A percentile compares a stretch with the other conserved stretches of the same genome.
Conservation (phyloP, 2,888 invertebrate genomes). For the Acronicta aceris region DNA sequence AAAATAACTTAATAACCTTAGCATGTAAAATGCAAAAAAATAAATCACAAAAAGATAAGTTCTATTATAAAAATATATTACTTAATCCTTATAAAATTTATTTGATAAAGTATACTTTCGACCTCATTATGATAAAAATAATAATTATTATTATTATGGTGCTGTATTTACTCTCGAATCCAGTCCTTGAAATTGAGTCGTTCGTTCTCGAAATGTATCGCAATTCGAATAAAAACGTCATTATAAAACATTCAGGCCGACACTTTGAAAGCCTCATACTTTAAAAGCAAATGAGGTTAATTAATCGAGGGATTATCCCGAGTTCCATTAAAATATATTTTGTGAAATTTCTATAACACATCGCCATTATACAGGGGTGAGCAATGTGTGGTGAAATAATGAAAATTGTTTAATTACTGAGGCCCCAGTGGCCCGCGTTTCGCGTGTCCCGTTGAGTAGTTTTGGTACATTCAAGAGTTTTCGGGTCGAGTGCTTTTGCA, state of each 20-base stretch:
- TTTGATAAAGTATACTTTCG: too few species aligned
- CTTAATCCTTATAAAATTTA: too few species aligned
- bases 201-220: slow-evolving; percentile 31
- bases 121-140: slow-evolving; percentile 12
- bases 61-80: too few species aligned
- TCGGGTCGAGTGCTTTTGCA: slow-evolving; percentile 80
- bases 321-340: slow-evolving; percentile 54
- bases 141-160: slow-evolving; percentile 11
- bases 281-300: slow-evolving; percentile 56
- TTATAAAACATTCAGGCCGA: slow-evolving; percentile 44
- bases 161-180: slow-evolving; percentile 15
- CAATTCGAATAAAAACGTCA: slow-evolving; percentile 44
- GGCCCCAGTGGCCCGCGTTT: slow-evolving; percentile 57
- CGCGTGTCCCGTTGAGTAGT: slow-evolving; percentile 69
- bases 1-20: too few species aligned
- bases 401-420: slow-evolving; percentile 71
- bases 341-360: slow-evolving; percentile 51
- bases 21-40: too few species aligned
- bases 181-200: slow-evolving; percentile 11
- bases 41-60: too few species aligned
- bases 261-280: slow-evolving; percentile 34
- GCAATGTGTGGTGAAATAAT: slow-evolving; percentile 58
- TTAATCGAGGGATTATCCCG: slow-evolving; percentile 56
- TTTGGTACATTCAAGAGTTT: slow-evolving; percentile 72
- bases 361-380: slow-evolving; percentile 35